These are phyloP conservation scores for Tetragonula carbonaria DNA, from an alignment of 2,888 invertebrate genomes.

Conservation along the genomic window DNA sequence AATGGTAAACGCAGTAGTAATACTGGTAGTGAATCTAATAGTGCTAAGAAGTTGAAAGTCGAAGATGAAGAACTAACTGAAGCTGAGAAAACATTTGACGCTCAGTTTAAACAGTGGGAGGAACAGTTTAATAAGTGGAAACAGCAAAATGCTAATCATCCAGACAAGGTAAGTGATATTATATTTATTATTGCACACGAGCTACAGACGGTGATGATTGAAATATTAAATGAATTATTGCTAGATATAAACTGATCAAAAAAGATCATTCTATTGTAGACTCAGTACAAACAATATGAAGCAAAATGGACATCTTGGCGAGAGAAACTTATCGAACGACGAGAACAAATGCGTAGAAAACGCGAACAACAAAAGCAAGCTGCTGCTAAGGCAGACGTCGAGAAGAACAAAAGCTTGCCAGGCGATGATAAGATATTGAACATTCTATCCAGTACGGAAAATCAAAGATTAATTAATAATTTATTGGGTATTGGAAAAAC, in stretches of 20 bases:
- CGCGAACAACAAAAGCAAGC: constrained; percentile 84
- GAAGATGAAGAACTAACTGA: constrained; percentile 84
- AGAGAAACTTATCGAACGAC: constrained; percentile 90
- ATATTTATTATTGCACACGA: constrained; percentile 7
- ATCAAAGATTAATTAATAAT: constrained; percentile 82
- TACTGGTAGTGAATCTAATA: constrained; percentile 72
- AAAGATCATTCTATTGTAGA: constrained; percentile 76
- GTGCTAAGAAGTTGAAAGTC: constrained; percentile 80
- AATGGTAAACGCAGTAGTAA: constrained; percentile 75
- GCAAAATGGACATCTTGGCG: constrained; percentile 94
- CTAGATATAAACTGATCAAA: constrained; percentile 24
- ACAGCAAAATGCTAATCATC: constrained; percentile 95
- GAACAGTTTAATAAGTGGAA: constrained; percentile 96
- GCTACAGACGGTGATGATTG: neutral
- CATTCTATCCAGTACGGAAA: constrained; percentile 80
- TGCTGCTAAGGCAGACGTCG: constrained; percentile 75
- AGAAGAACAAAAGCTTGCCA: constrained; percentile 79
- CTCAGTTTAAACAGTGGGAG: constrained; percentile 96
- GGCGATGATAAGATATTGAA: constrained; percentile 82
- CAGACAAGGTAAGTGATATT: constrained; percentile 88
- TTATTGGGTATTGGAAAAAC: constrained; percentile 82
- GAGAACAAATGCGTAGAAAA: constrained; percentile 92
- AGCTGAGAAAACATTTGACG: constrained; percentile 94
- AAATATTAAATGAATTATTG: neutral
- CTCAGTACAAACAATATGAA: constrained; percentile 93